These are phyloP conservation scores for Drosophila stalkeri DNA, from an alignment of 2,888 invertebrate genomes.

Conservation along the genomic window DNA sequence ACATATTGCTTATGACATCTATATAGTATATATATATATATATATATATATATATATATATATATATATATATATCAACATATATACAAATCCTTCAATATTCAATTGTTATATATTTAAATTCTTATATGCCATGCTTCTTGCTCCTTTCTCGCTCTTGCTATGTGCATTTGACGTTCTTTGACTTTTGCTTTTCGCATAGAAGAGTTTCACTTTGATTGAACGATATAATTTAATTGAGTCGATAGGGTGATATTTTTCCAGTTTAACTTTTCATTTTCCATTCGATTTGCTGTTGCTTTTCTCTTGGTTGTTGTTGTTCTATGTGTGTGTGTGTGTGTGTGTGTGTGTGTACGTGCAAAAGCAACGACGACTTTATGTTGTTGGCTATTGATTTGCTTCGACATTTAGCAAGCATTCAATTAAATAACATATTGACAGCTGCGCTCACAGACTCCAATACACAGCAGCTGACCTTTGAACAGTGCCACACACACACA, in stretches of 20 bases:
- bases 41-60: not conserved
- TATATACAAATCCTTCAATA: too few relatives aligned
- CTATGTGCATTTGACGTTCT: not conserved
- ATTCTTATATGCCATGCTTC: not conserved
- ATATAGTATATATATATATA: not conserved
- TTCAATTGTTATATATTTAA: too few relatives aligned
- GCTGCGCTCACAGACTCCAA: conserved; percentile 7
- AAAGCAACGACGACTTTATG: not conserved
- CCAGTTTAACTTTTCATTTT: not conserved
- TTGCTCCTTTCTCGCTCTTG: not conserved
- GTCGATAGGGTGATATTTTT: conserved; percentile 1
- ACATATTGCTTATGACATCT: not conserved
- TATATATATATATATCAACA: not conserved
- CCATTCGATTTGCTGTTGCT: not conserved
- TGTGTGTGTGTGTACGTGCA: not conserved
- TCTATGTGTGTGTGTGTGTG: not conserved
- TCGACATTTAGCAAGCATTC: conserved; percentile 29
- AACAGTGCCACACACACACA: conserved; percentile 40
- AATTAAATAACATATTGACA: conserved; percentile 36
- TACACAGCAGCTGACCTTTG: conserved; percentile 61
- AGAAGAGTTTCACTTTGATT: conserved; percentile 6
- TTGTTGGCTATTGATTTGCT: conserved; percentile 12
- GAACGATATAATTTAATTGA: conserved; percentile 5
- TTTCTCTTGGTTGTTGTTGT: too few relatives aligned
- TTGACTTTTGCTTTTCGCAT: not conserved